Evolutionary conservation across 1,140 invertebrate genomes (phyloP), one percentile per base, ranked within the genome.

Genomic region (Apolygus lucorum): DNA sequence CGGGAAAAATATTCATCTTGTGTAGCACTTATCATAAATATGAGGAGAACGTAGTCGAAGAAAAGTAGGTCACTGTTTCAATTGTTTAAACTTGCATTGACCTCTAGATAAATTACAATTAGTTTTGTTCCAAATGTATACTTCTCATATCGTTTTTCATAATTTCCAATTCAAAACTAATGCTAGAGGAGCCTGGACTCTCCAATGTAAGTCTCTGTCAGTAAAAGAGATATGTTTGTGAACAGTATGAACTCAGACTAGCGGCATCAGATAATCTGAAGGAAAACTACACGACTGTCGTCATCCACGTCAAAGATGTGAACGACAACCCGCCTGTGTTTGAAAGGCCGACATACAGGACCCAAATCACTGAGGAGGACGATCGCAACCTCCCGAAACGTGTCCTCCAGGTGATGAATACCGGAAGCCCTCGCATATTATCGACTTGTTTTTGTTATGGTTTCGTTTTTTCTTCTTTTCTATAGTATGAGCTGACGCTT

Each of bases 331-430:
- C 84, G 21, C 90, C 91, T 1, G 89, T 91, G 69, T 96, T 96
- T 80, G 93, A 96, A 80, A 84, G 93, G 72, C 93, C 93, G 27
- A 95, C 92, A 63, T 96, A 96, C 81, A 86, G 92, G 75, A 95
- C 93, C 8, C 93, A 95, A 81, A 96, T 96, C 79, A 96, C 92
- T 2, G 93, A 96, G 79, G 94, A 96, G 80, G 93, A 96, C 78
- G 93, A 96, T 83, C 84, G 93, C 73, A 95, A 93, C 81, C 84
- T 96, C 74, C 94, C 94, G 68, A 96, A 96, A 82, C 87, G 91
- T 72, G 91, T 96, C 69, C 83, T 96, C 72, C 90, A 93, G 92
- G 94, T 93, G 85, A 49, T 14, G 63, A 68, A 70, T 54, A 62
- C 74, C 74, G 70, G 68, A 71, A 73, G 29, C 74, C 75, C 75